Percentiles rank a stretch among this genome's conserved stretches.
These are phyloP conservation scores for Mastomys coucha DNA, from an alignment of 2,113 vertebrate species.

Conservation along the genomic window DNA sequence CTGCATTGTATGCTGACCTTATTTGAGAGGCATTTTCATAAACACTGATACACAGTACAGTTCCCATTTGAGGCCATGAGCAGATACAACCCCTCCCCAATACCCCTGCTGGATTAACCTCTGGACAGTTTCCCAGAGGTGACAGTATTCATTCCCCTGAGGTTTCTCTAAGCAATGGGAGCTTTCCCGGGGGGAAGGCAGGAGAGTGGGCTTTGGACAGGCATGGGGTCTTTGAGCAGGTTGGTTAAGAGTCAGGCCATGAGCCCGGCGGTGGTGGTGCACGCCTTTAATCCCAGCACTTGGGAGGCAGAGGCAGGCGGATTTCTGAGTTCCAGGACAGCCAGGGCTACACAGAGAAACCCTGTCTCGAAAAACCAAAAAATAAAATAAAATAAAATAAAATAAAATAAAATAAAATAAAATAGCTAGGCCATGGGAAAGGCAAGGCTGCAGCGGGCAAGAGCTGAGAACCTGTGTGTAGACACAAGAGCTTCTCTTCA, in stretches of 20 bases:
- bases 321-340: no score
- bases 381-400: no score
- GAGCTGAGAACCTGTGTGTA: background rate
- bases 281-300: no score
- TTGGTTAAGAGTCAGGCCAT: background rate
- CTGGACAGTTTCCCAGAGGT: background rate
- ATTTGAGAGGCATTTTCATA: conserved; percentile 74
- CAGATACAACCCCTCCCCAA: background rate
- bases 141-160: background rate
- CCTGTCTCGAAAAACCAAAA: no score
- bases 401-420: no score
- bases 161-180: background rate
- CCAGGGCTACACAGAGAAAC: no score
- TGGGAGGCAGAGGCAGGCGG: no score
- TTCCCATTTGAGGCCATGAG: conserved; percentile 16
- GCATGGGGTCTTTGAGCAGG: background rate
- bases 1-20: conserved; percentile 76
- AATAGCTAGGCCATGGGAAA: background rate
- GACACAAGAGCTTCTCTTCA: background rate
- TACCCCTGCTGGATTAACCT: background rate
- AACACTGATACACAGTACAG: conserved; percentile 58
- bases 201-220: background rate
- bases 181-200: background rate
- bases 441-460: background rate
- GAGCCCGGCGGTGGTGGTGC: no score